Evolutionary conservation across 2,797 vertebrate genomes (phyloP).

Genomic region (Erethizon dorsatum): DNA sequence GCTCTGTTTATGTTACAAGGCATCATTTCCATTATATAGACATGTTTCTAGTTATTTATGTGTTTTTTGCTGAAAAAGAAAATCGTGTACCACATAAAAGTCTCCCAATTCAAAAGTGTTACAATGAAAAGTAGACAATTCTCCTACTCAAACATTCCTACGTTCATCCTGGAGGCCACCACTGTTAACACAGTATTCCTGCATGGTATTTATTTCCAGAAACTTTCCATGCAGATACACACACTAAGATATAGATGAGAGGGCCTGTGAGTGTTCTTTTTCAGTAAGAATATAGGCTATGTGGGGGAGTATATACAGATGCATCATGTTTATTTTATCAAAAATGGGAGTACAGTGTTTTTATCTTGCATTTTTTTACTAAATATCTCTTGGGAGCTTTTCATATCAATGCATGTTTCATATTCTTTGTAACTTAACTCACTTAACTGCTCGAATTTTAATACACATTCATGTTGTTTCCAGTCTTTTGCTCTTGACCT

Average conservation of each 20-base stretch:
- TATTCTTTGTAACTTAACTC: not conserved
- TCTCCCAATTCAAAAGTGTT: not conserved
- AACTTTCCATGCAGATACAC: not conserved
- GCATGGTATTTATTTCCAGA: slow-evolving; percentile 1
- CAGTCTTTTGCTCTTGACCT: not conserved
- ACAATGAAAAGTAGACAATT: not conserved
- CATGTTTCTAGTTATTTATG: not conserved
- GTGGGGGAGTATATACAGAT: not conserved
- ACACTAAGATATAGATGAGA: not conserved
- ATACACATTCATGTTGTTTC: not conserved
- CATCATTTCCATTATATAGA: not conserved
- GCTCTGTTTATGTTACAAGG: not conserved
- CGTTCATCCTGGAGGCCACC: not conserved
- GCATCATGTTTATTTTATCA: slow-evolving; percentile 14
- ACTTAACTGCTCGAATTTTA: not conserved
- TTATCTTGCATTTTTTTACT: slow-evolving; percentile 7
- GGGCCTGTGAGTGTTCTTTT: not conserved
- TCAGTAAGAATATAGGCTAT: not conserved
- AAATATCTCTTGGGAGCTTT: not conserved
- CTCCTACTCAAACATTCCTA: not conserved
- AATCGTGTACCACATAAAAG: not conserved
- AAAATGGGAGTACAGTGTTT: not conserved
- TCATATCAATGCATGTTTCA: not conserved
- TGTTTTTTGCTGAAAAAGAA: slow-evolving; percentile 28
- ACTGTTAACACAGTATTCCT: not conserved